Evolutionary conservation across 2,888 invertebrate genomes (phyloP), one percentile per base, ranked within the genome.

Genomic region (Erebia palarica): DNA sequence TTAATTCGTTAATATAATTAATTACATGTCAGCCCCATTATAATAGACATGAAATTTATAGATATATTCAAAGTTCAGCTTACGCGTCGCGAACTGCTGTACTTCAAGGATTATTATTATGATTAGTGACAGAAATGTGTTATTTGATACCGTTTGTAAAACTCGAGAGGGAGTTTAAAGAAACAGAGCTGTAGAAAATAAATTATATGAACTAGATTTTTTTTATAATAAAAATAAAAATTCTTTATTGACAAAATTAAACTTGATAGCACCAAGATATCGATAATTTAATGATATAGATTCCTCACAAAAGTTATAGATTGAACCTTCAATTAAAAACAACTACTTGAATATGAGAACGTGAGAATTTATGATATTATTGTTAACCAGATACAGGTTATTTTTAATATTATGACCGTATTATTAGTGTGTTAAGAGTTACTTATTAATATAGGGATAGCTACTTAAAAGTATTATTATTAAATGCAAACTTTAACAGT

Each of bases 341-440:
- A 16, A 55, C 53, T 42, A 55, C 42, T 18, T 53, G 36, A 8
- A 64, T 51, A n/a, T n/a, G n/a, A n/a, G 42, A 36, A 42, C 53
- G 18, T 55, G 42, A 65, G 53, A 53, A 42, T 55, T 55, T 53
- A 65, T 55, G 65, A 65, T 65, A 65, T 55, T 65, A 53, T 44
- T 53, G 16, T 47, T 61, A 61, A 65, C 53, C 36, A 55, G 55
- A 55, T 65, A 55, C 65, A 69, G 49, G 63, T 60, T 71, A 72
- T 64, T 47, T 68, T 64, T 57, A 66, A 61, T 18, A 65, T 36
- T 55, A 55, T 18, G 55, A 65, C 68, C 49, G 68, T 74, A 72
- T 68, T 72, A 72, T 59, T 74, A 70, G 63, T 63, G 51, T 27
- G 70, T 68, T 65, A 72, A 59, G 51, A 42, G 49, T 59, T 21